Conservation (phyloP, 1,140 invertebrate genomes). For the Neodiprion virginianus region DNA sequence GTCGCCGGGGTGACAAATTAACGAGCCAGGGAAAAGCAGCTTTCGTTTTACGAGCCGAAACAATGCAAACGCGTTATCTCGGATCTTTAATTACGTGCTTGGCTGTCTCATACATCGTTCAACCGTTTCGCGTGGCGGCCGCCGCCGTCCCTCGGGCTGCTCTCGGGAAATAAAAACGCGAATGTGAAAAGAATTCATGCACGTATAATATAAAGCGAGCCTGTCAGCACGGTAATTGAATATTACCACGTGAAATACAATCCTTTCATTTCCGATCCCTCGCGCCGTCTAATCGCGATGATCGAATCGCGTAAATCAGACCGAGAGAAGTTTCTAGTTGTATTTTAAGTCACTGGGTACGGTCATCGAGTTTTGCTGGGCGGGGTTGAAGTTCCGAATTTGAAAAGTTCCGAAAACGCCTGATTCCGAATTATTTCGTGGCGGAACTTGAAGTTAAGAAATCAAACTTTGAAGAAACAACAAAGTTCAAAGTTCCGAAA, state of each 20-base stretch:
- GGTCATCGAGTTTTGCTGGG: background rate
- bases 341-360: background rate
- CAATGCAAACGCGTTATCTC: background rate
- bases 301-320: too few relatives aligned
- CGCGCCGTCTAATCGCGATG: background rate
- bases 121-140: background rate
- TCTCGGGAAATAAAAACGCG: background rate
- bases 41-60: background rate
- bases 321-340: background rate
- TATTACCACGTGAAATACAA: slow-evolving; percentile 1
- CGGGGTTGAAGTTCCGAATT: background rate
- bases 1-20: background rate
- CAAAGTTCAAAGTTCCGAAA: too few relatives aligned
- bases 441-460: too few relatives aligned
- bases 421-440: too few relatives aligned
- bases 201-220: background rate
- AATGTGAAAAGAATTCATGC: too few relatives aligned
- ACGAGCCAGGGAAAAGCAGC: background rate
- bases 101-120: slow-evolving; percentile 7
- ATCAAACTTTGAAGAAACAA: too few relatives aligned
- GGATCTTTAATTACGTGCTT: slow-evolving; percentile 5
- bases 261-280: background rate
- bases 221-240: background rate
- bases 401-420: too few relatives aligned
- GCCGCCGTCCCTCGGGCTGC: background rate